These are phyloP conservation scores for Andrena bicolor DNA, from an alignment of 2,888 invertebrate genomes.

Conservation along the genomic window DNA sequence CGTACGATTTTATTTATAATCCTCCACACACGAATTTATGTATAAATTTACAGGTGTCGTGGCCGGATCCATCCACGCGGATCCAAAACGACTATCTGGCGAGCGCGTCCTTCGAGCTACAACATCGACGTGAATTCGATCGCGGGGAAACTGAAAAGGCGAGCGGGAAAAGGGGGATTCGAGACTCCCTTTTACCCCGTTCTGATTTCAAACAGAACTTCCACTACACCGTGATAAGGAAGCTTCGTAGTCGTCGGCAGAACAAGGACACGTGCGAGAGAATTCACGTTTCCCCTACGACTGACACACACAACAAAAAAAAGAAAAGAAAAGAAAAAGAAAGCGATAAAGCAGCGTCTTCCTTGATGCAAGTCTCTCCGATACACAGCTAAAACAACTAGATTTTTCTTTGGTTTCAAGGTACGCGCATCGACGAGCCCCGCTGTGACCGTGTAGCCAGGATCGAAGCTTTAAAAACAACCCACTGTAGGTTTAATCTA, in stretches of 20 bases:
- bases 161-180: constrained; percentile 5
- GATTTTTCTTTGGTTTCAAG: constrained; percentile 42
- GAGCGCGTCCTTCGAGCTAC: constrained; percentile 9
- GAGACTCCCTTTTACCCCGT: not conserved
- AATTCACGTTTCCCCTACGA: constrained; percentile 14
- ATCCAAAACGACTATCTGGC: constrained; percentile 33
- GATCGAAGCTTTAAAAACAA: too few species aligned
- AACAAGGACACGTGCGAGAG: constrained; percentile 26
- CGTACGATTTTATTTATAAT: constrained; percentile 63
- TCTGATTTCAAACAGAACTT: not conserved
- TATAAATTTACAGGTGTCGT: constrained; percentile 62
- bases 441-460: not conserved
- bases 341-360: not conserved
- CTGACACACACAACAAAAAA: not conserved
- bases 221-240: not conserved
- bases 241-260: not conserved
- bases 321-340: not conserved
- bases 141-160: constrained; percentile 29
- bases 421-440: constrained; percentile 7
- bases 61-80: constrained; percentile 15
- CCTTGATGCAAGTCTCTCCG: constrained; percentile 33
- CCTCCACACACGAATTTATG: constrained; percentile 58
- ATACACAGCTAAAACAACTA: constrained; percentile 11
- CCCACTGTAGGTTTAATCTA: too few species aligned
- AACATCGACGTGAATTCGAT: constrained; percentile 21